Evolutionary conservation across 2,888 invertebrate species (phyloP).

Genomic region (Agrotis ipsilon): DNA sequence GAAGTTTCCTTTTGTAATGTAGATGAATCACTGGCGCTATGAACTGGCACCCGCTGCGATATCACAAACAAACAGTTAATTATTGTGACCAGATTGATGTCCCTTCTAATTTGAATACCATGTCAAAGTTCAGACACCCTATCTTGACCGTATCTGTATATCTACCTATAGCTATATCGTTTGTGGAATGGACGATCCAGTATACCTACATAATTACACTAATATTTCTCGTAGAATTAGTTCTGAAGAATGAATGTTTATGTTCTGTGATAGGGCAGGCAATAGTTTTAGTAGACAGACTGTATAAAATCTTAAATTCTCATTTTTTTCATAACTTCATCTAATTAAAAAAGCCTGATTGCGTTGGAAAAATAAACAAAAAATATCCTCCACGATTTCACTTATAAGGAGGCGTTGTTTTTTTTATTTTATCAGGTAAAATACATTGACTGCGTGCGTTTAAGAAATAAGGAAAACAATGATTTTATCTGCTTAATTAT

Average conservation of each 20-base stretch:
- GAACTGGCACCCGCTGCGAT: constrained; percentile 54
- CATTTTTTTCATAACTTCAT: background rate
- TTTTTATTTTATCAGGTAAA: constrained; percentile 3
- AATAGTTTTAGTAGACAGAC: no score
- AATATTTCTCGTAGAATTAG: background rate
- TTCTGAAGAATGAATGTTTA: background rate
- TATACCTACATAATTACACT: background rate
- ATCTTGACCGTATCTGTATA: constrained; percentile 12
- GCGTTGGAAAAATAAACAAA: background rate
- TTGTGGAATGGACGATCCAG: background rate
- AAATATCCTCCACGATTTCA: no score
- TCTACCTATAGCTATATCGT: background rate
- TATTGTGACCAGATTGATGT: constrained; percentile 51
- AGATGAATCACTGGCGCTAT: constrained; percentile 59
- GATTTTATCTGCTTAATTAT: constrained; percentile 3
- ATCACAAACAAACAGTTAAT: constrained; percentile 52
- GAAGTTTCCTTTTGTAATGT: constrained; percentile 63
- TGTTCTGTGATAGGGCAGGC: no score
- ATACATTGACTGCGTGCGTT: background rate
- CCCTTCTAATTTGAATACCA: constrained; percentile 41
- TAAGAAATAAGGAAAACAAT: constrained; percentile 6
- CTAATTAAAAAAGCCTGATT: background rate
- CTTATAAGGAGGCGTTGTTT: constrained; percentile 3
- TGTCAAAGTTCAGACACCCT: constrained; percentile 42
- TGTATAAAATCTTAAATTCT: no score